Percentiles rank a stretch among this genome's conserved stretches.
phyloP scores from a whole-genome alignment of 2,888 invertebrate species.

The Yponomeuta malinellus region DNA sequence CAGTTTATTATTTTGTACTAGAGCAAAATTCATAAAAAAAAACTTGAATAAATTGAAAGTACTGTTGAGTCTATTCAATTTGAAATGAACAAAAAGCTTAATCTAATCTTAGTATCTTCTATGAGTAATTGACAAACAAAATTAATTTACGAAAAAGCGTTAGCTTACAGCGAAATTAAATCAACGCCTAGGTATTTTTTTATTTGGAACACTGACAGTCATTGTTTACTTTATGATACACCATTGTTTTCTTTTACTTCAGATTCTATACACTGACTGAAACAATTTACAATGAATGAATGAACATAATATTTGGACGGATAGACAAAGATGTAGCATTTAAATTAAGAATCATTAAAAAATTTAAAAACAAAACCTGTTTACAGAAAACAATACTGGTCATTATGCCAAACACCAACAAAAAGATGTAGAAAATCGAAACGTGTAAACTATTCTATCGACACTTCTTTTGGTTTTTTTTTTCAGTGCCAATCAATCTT shows the following conservation, averaged over 20 bases:
- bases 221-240: conserved; percentile 58
- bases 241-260: conserved; percentile 31
- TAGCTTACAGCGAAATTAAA: conserved; percentile 55
- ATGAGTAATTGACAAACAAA: conserved; percentile 54
- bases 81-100: conserved; percentile 25
- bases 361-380: neutral
- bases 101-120: conserved; percentile 37
- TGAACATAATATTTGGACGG: conserved; percentile 59
- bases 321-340: conserved; percentile 48
- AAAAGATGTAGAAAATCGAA: neutral
- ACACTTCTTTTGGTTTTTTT: neutral
- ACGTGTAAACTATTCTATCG: neutral
- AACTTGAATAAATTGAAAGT: neutral
- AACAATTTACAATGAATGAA: conserved; percentile 45
- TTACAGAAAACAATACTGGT: neutral
- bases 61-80: neutral
- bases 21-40: conserved; percentile 32
- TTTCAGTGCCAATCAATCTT: neutral
- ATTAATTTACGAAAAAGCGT: conserved; percentile 45
- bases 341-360: conserved; percentile 23
- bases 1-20: conserved; percentile 55
- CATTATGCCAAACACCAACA: neutral
- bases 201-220: conserved; percentile 53
- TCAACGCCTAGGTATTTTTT: conserved; percentile 37
- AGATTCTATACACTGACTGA: conserved; percentile 45